These are phyloP conservation scores for Drosophila longiperda DNA, from an alignment of 2,888 invertebrate genomes.

Conservation along the genomic window DNA sequence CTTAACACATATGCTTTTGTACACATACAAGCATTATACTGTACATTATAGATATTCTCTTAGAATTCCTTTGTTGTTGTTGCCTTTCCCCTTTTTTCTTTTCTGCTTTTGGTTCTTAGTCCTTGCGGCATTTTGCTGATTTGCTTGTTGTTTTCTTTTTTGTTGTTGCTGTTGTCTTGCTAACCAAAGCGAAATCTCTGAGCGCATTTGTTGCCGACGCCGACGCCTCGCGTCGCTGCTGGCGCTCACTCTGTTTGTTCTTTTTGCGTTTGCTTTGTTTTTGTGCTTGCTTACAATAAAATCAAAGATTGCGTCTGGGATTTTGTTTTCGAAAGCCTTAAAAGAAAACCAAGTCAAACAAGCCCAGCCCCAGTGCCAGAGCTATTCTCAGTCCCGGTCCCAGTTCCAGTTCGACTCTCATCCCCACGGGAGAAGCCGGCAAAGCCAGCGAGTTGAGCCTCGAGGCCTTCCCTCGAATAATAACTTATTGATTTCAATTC, in stretches of 20 bases:
- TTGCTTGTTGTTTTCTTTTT: conserved; percentile 35
- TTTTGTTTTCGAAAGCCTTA: conserved; percentile 68
- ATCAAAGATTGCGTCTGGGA: conserved; percentile 77
- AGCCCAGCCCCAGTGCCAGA: conserved; percentile 29
- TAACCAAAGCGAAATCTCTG: conserved; percentile 60
- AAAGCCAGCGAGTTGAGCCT: conserved; percentile 24
- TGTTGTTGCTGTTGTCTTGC: conserved; percentile 59
- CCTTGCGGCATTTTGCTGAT: conserved; percentile 39
- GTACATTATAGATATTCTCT: conserved; percentile 8
- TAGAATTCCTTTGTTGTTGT: conserved; percentile 25
- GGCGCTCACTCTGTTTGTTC: conserved; percentile 46
- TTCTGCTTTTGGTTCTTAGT: conserved; percentile 9
- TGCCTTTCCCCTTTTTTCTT: conserved; percentile 19
- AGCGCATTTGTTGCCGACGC: conserved; percentile 62
- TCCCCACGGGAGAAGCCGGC: conserved; percentile 29
- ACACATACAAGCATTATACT: conserved; percentile 9
- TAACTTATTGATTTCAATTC: conserved; percentile 74
- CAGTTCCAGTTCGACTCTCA: conserved; percentile 21
- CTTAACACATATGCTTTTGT: background rate
- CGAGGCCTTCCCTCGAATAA: conserved; percentile 50
- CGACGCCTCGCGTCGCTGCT: conserved; percentile 33
- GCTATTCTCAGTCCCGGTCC: conserved; percentile 4
- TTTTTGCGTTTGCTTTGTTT: conserved; percentile 59
- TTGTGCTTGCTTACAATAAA: conserved; percentile 63
- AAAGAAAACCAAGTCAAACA: conserved; percentile 64